Evolutionary conservation across 2,888 invertebrate genomes (phyloP), one percentile per base, ranked within the genome.

Genomic region (Arenicola marina): DNA sequence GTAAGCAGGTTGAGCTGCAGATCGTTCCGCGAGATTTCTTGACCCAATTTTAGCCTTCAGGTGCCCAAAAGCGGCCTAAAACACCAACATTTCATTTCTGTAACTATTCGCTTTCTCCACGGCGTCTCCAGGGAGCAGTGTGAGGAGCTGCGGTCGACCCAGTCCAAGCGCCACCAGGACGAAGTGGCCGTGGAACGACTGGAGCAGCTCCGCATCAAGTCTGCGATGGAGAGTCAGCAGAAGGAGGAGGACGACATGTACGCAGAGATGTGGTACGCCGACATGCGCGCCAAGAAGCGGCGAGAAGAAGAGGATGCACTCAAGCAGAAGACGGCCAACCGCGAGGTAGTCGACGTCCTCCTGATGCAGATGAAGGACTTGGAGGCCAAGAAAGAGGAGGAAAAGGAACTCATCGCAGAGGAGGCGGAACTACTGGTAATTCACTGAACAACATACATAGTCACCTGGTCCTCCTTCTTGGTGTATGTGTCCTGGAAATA

Each of bases 301-400:
- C 62, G 79, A 21, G 83, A 83, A 61, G 81, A 83, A 59, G 71
- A 75, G 15, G 80, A 82, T 54, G 76, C 77, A 0, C 71, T 73
- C 57, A 76, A 74, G 32, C 73, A 76, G 32, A 73, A 76, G 59
- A 73, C 73, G 45, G 72, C 78, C 43, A 81, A 82, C 63, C 72
- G 70, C 33, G 80, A 79, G 26, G 74, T 74, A n/a, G 67, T 79
- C 26, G 70, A 73, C 7, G 73, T 78, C 2, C 73, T 82, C 11
- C 75, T 76, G 55, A 72, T 75, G 63, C 83, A 83, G 72, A 81
- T 79, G 76, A 79, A 79, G 21, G 80, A 80, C 2, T 68, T 81
- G 28, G 78, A 79, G 59, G 74, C 71, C 4, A 70, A 80, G 66
- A 79, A 79, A 63, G 73, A 79, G 51, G 77, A 78, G 54, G 78